Evolutionary conservation across 1,140 invertebrate genomes (phyloP).

Genomic region (Drosophila bocqueti): DNA sequence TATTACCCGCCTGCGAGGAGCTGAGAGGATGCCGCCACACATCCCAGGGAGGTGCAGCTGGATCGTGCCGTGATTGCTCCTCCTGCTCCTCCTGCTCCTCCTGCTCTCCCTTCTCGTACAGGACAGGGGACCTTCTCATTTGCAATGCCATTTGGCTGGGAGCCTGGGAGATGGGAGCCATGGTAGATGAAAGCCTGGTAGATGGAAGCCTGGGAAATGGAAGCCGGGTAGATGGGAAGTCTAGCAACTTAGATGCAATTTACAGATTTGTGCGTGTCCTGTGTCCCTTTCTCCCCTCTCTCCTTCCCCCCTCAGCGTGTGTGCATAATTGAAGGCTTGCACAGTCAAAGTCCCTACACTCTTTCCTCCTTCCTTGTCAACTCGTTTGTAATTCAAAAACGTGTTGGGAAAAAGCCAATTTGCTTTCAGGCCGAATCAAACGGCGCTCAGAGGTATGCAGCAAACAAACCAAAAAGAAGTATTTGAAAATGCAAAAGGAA

Average conservation of each 20-base stretch:
- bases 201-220: neutral
- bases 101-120: neutral
- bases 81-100: neutral
- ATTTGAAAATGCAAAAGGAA: neutral
- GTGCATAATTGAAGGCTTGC: slow-evolving; percentile 65
- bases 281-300: neutral
- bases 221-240: neutral
- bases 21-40: neutral
- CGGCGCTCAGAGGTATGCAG: slow-evolving; percentile 12
- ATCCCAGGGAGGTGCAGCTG: neutral
- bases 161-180: neutral
- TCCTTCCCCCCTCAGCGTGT: slow-evolving; percentile 8
- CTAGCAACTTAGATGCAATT: slow-evolving; percentile 39
- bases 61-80: neutral
- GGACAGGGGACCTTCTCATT: slow-evolving; percentile 25
- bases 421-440: slow-evolving; percentile 42
- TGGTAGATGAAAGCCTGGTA: neutral
- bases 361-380: neutral
- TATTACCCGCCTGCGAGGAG: slow-evolving; percentile 7
- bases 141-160: slow-evolving; percentile 45
- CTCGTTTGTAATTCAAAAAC: slow-evolving; percentile 49
- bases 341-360: neutral
- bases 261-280: slow-evolving; percentile 44
- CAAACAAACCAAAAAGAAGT: slow-evolving; percentile 9
- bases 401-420: slow-evolving; percentile 57